Conservation (phyloP, 2,113 vertebrate genomes). For the Canis aureus region DNA sequence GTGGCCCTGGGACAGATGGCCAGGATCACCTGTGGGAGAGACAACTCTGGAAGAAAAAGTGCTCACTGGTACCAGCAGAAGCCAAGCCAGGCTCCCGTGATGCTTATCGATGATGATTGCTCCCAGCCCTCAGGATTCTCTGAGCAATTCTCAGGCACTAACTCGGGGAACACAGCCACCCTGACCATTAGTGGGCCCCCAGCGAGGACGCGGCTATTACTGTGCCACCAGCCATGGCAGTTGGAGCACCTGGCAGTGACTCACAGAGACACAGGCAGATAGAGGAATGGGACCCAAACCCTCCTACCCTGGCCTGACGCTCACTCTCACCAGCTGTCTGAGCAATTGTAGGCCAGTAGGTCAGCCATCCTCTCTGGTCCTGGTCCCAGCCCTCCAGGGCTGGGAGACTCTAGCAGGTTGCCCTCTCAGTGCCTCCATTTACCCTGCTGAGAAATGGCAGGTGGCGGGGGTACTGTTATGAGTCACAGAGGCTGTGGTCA, state of each 20-base stretch:
- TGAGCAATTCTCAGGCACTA: background rate
- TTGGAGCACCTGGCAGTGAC: background rate
- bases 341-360: background rate
- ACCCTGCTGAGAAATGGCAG: background rate
- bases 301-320: background rate
- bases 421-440: background rate
- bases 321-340: background rate
- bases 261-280: background rate
- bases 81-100: background rate
- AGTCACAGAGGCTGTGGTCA: background rate
- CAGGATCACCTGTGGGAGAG: background rate
- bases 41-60: rapidly evolving
- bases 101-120: background rate
- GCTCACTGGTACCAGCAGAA: slow-evolving; percentile 21
- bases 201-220: background rate
- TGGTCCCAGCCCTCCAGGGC: background rate
- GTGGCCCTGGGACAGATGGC: background rate
- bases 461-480: background rate
- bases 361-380: background rate
- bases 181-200: slow-evolving; percentile 22
- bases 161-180: rapidly evolving
- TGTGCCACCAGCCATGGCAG: background rate
- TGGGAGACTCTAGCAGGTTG: background rate
- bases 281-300: background rate
- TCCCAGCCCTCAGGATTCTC: background rate